phyloP scores from a whole-genome alignment of 2,797 vertebrate species.

The Urocyon cinereoargenteus region DNA sequence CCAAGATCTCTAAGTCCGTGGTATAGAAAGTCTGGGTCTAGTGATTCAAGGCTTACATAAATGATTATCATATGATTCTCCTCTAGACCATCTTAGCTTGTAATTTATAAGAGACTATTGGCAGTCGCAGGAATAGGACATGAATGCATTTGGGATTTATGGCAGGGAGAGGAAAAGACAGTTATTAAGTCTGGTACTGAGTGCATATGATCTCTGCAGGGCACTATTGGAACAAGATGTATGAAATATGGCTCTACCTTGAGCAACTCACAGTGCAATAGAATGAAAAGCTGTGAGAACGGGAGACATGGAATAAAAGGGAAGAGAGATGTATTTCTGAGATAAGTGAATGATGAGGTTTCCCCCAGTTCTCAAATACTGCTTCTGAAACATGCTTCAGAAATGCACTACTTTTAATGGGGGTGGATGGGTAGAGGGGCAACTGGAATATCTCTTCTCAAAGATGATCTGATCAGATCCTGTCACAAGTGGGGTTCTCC shows the following conservation, averaged over 20 bases:
- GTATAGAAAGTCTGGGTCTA: neutral
- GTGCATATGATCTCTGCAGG: neutral
- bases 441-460: neutral
- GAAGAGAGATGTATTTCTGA: neutral
- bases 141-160: neutral
- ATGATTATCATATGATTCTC: neutral
- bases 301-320: neutral
- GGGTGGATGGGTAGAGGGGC: neutral
- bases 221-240: neutral
- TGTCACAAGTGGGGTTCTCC: neutral
- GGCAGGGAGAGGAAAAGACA: neutral
- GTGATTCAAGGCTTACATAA: neutral
- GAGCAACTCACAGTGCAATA: neutral
- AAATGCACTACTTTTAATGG: neutral
- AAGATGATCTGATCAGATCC: neutral
- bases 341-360: neutral
- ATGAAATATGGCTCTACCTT: neutral
- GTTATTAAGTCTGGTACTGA: neutral
- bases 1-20: neutral
- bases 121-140: neutral
- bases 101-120: neutral
- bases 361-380: neutral
- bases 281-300: neutral
- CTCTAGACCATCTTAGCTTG: neutral
- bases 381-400: conserved; percentile 1